Percentiles rank a stretch among this genome's conserved stretches.
These are phyloP conservation scores for Ethmia dodecea DNA, from an alignment of 2,888 invertebrate genomes.

Conservation along the genomic window DNA sequence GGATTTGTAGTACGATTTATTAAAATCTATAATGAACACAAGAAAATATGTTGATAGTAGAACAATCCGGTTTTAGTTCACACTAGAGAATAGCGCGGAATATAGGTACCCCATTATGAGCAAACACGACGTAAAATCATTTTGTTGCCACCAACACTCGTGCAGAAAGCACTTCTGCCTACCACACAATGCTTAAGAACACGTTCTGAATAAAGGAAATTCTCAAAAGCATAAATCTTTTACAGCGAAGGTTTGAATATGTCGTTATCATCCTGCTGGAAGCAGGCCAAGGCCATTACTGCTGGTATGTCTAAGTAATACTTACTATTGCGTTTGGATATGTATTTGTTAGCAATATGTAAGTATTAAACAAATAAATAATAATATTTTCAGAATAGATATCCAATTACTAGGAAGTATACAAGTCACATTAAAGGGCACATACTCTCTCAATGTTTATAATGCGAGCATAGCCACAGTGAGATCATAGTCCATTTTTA, in stretches of 20 bases:
- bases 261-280: constrained; percentile 36
- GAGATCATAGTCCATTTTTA: too few species aligned
- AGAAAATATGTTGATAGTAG: too few species aligned
- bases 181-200: constrained; percentile 2
- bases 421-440: too few species aligned
- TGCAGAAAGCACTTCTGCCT: neutral
- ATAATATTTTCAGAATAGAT: neutral
- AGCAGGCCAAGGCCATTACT: constrained; percentile 26
- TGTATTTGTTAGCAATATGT: neutral
- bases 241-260: constrained; percentile 34
- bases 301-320: constrained; percentile 1
- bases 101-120: too few species aligned
- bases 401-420: neutral
- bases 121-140: too few species aligned
- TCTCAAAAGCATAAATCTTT: constrained; percentile 30
- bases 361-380: neutral
- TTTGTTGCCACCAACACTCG: neutral
- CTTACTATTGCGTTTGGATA: too few species aligned
- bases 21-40: too few species aligned
- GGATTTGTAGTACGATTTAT: too few species aligned
- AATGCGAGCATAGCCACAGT: too few species aligned
- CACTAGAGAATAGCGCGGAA: too few species aligned
- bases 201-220: constrained; percentile 14
- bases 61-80: too few species aligned
- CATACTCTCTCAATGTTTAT: too few species aligned